Base-by-base conservation (phyloP, 2,797 vertebrate species). In the Labeo calbasu region DNA sequence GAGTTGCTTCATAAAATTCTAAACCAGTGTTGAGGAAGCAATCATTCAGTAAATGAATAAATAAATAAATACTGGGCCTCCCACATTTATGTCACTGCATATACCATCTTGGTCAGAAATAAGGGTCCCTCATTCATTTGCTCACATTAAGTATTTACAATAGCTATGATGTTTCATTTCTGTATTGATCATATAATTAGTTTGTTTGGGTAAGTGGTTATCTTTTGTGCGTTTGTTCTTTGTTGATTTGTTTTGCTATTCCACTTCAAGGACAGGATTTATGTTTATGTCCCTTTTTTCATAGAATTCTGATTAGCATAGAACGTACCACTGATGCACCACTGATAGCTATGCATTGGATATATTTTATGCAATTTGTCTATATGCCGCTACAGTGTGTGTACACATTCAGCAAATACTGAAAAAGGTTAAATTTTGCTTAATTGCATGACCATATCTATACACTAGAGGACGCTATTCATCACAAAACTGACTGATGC, bases 401-500 rank as follows among this genome's bases (percentile, higher is more conserved):
- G 25, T 32, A 55, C 25, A 75, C 17, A 4, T 36, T 75, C 3
- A 13, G 40, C 23, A 46, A 50, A 63, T 11, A 70, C 28, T 17
- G 9, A 28, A 61, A 23, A 2, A 17, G n/a, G 0, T 59, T 12
- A 4, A 55, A 28, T 14, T 23, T 2, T 7, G 3, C 14, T 46
- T 61, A 75, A 36, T 46, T 70, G 51, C 51, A 78, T 25, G 21
- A 46, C 55, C 19, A 55, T 63, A 48, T 13, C 9, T 55, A 53
- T 71, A 84, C 85, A 81, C 77, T 36, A 86, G 85, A 77, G 72
- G 55, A 46, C 63, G 53, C 71, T 19, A 50, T 81, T 48, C 6
- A 71, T 63, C 82, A 71, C 73, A 81, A 71, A 61, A 69, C 53
- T 70, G 17, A 48, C 7, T 21, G 4, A 5, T 46, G 61, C 13